phyloP scores from a whole-genome alignment of 2,113 vertebrate species.

The Bagarius yarrelli region DNA sequence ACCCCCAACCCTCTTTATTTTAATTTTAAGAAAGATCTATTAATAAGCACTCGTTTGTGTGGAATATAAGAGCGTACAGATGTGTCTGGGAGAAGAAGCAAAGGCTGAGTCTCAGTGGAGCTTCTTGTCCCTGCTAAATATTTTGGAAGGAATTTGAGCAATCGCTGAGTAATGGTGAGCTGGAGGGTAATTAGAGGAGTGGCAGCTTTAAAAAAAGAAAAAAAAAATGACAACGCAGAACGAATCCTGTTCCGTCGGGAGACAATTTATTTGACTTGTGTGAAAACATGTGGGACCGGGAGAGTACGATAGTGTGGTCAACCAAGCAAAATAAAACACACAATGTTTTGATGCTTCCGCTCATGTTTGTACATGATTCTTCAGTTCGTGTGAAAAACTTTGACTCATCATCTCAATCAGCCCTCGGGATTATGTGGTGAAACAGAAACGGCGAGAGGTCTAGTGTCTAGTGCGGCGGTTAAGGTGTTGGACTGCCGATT shows the following conservation, averaged over 20 bases:
- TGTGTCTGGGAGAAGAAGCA: neutral
- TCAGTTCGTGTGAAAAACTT: neutral
- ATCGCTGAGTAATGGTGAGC: neutral
- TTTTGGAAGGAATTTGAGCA: constrained; percentile 1
- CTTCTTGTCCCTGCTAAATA: neutral
- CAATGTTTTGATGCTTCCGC: neutral
- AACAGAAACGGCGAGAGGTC: neutral
- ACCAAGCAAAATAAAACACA: neutral
- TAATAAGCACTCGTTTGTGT: neutral
- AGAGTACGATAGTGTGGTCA: neutral
- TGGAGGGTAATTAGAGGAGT: constrained; percentile 11
- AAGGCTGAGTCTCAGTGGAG: neutral
- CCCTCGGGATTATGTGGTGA: neutral
- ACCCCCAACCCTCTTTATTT: no score
- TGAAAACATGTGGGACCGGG: neutral
- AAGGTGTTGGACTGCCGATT: no score
- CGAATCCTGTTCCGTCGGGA: neutral
- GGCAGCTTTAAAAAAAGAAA: neutral
- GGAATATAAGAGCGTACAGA: neutral
- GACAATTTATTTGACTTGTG: neutral
- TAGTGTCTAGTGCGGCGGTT: neutral
- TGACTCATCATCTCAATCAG: neutral
- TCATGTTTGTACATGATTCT: constrained; percentile 9
- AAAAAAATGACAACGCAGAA: neutral
- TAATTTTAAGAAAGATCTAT: no score